Evolutionary conservation across 53 echinoderm and acorn worm species (phyloP).

Genomic region (Hippasteria phrygiana): DNA sequence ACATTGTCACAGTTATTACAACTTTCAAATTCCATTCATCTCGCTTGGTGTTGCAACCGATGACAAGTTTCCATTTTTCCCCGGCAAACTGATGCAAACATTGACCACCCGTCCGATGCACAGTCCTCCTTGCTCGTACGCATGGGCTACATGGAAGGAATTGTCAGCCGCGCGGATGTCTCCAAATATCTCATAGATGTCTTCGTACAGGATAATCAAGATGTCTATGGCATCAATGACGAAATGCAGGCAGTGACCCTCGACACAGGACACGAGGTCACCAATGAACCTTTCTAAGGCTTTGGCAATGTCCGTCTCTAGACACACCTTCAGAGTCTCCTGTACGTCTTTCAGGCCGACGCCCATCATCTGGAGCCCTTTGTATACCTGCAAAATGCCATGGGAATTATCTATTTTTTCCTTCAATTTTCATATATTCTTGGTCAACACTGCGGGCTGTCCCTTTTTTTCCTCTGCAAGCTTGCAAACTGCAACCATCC

Average conservation of each 20-base stretch:
- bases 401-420: no score
- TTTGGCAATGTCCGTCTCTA: constrained; percentile 73
- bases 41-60: background rate
- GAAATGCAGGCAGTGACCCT: constrained; percentile 62
- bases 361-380: constrained; percentile 77
- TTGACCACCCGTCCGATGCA: constrained; percentile 82
- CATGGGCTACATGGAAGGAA: constrained; percentile 72
- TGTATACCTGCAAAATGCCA: constrained; percentile 68
- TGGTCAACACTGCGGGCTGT: no score
- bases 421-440: no score
- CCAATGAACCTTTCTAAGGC: constrained; percentile 72
- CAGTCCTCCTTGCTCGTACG: constrained; percentile 85
- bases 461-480: no score
- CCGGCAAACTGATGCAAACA: constrained; percentile 58
- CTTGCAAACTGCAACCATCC: no score
- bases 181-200: constrained; percentile 84
- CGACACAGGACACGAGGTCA: constrained; percentile 78
- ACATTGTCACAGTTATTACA: background rate
- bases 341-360: constrained; percentile 68
- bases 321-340: constrained; percentile 64
- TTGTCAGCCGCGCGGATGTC: constrained; percentile 81
- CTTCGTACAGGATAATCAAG: constrained; percentile 70
- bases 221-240: constrained; percentile 67
- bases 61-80: background rate
- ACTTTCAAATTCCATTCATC: no score